These are phyloP conservation scores for Myotis findleyi DNA, from an alignment of 2,797 vertebrate species.

Conservation along the genomic window DNA sequence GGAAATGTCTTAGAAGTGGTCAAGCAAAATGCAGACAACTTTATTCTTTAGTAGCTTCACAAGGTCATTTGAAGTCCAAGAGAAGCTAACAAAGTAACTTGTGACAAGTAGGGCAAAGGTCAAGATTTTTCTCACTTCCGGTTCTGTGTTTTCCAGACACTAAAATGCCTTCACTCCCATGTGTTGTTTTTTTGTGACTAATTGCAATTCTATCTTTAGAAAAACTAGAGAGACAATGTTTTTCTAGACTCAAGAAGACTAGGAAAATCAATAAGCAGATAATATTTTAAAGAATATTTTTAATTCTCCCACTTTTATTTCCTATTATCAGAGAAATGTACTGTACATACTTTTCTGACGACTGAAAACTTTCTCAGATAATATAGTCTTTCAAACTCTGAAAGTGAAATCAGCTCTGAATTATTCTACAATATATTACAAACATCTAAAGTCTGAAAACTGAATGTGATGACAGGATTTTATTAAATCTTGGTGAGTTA, in stretches of 20 bases:
- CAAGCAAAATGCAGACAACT: neutral
- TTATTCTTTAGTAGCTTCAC: neutral
- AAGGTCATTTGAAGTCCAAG: neutral
- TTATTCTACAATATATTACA: constrained; percentile 53
- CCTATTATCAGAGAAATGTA: neutral
- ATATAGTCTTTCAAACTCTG: constrained; percentile 17
- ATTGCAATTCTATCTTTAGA: constrained; percentile 22
- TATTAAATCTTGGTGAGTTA: constrained; percentile 68
- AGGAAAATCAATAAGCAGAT: neutral
- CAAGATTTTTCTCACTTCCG: neutral
- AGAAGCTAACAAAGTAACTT: neutral
- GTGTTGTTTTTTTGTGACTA: neutral
- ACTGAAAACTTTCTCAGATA: constrained; percentile 62
- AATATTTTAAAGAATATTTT: neutral
- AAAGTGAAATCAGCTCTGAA: constrained; percentile 61
- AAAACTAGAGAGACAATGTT: neutral
- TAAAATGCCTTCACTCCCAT: neutral
- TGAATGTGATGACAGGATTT: constrained; percentile 72
- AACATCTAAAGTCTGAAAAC: constrained; percentile 47
- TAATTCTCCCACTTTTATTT: constrained; percentile 38
- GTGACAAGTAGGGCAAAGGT: neutral
- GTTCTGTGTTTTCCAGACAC: neutral
- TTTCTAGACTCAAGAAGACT: neutral
- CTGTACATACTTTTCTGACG: constrained; percentile 40
- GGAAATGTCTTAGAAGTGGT: neutral